Percentiles rank a stretch among this genome's conserved stretches.
These are phyloP conservation scores for Actinia equina DNA, from an alignment of 64 coral and sea anemone species.

Conservation along the genomic window DNA sequence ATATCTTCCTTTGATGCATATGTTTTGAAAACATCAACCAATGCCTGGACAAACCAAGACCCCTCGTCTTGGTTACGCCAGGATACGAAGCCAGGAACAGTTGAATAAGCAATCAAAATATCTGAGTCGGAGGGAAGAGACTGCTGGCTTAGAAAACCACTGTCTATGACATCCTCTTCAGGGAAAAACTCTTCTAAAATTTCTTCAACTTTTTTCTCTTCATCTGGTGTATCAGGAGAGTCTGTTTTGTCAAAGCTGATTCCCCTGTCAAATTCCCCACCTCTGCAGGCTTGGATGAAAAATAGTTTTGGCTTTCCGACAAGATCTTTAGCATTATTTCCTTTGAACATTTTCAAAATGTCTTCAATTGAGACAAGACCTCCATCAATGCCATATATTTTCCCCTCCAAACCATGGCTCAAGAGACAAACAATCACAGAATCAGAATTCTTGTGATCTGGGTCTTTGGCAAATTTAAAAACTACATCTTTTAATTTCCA, in stretches of 20 bases:
- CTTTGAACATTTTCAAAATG: conserved; percentile 83
- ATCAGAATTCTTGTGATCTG: conserved; percentile 68
- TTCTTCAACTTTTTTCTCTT: conserved; percentile 21
- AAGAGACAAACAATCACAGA: conserved; percentile 87
- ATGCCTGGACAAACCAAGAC: conserved; percentile 95
- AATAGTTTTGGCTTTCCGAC: conserved; percentile 96
- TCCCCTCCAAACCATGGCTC: conserved; percentile 91
- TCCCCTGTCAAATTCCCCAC: conserved; percentile 77
- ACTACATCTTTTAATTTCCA: conserved; percentile 52
- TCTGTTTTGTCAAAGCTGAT: background rate
- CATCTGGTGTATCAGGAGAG: background rate
- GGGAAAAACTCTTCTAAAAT: conserved; percentile 49
- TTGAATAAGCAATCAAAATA: conserved; percentile 86
- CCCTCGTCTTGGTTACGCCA: conserved; percentile 87
- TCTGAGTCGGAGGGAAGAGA: conserved; percentile 91
- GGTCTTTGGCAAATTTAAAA: conserved; percentile 55
- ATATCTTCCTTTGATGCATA: conserved; percentile 79
- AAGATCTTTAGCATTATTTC: conserved; percentile 72
- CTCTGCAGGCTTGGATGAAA: conserved; percentile 97
- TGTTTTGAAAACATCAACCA: conserved; percentile 78
- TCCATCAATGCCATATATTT: conserved; percentile 87
- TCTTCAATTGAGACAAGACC: conserved; percentile 73
- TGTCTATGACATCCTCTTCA: conserved; percentile 37
- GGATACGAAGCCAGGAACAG: conserved; percentile 94
- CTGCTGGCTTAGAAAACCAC: conserved; percentile 49